Conservation (phyloP, 2,113 vertebrate species). For the Pelecanus crispus region DNA sequence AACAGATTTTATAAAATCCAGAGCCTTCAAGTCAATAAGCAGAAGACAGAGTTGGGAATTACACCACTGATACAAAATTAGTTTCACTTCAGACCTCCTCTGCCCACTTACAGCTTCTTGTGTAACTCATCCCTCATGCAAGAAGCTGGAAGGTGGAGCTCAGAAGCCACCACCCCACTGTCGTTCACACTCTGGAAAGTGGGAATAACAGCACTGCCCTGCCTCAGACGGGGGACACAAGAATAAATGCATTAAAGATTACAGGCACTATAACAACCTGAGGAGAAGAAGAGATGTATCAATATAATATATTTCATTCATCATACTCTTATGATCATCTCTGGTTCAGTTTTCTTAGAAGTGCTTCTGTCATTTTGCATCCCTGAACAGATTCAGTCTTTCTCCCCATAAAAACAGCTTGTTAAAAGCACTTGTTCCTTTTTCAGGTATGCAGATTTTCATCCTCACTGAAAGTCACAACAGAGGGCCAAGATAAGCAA, state of each 20-base stretch:
- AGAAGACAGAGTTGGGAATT: not conserved
- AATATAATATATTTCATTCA: not conserved
- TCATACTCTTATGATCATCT: not conserved
- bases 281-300: not conserved
- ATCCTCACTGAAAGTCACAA: not conserved
- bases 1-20: not conserved
- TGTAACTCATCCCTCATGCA: not conserved
- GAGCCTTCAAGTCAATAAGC: not conserved
- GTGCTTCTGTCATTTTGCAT: not conserved
- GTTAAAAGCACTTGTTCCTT: not conserved
- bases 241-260: not conserved
- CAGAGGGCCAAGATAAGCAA: not conserved
- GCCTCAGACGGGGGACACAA: not conserved
- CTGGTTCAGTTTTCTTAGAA: not conserved
- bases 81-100: not conserved
- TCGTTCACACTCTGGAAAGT: not conserved
- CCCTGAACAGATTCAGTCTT: not conserved
- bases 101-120: not conserved
- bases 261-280: not conserved
- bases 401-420: not conserved
- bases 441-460: not conserved
- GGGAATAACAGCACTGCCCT: not conserved
- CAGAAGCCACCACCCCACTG: not conserved
- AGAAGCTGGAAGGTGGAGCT: not conserved
- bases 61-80: not conserved